Evolutionary conservation across 2,888 invertebrate genomes (phyloP).

Genomic region (Dioctria linearis): DNA sequence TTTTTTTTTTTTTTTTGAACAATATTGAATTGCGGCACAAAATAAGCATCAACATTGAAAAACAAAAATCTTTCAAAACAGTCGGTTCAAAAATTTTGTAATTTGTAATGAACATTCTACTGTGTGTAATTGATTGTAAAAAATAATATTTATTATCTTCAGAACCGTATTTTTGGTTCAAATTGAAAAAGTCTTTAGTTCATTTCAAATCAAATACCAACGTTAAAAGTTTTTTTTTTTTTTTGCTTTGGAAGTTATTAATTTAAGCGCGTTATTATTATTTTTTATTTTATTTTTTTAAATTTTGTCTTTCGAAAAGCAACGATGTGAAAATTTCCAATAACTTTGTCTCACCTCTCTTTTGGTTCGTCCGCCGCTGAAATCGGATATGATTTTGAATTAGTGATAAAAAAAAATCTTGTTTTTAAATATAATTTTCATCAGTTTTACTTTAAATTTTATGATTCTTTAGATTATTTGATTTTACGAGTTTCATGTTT

Average conservation of each 20-base stretch:
- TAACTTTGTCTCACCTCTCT: conserved; percentile 87
- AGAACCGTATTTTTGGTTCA: too few relatives aligned
- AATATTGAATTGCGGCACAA: too few relatives aligned
- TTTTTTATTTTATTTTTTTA: background rate
- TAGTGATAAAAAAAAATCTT: background rate
- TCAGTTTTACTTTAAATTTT: background rate
- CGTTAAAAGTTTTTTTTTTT: too few relatives aligned
- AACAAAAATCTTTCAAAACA: too few relatives aligned
- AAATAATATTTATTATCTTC: background rate
- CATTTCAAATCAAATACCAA: background rate
- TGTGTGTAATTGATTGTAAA: too few relatives aligned
- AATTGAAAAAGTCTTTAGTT: background rate
- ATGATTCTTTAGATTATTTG: background rate
- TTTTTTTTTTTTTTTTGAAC: too few relatives aligned
- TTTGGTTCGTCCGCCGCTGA: conserved; percentile 95
- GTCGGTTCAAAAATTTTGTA: too few relatives aligned
- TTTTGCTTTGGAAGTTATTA: background rate
- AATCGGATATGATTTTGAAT: conserved; percentile 68
- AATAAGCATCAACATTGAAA: too few relatives aligned
- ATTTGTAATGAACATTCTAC: too few relatives aligned
- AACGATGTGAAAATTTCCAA: background rate
- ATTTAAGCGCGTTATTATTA: too few relatives aligned
- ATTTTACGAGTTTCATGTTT: too few relatives aligned
- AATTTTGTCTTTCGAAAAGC: background rate
- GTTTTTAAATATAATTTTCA: conserved; percentile 4